Evolutionary conservation across 2,888 invertebrate genomes (phyloP).

Genomic region (Eristalis pertinax): DNA sequence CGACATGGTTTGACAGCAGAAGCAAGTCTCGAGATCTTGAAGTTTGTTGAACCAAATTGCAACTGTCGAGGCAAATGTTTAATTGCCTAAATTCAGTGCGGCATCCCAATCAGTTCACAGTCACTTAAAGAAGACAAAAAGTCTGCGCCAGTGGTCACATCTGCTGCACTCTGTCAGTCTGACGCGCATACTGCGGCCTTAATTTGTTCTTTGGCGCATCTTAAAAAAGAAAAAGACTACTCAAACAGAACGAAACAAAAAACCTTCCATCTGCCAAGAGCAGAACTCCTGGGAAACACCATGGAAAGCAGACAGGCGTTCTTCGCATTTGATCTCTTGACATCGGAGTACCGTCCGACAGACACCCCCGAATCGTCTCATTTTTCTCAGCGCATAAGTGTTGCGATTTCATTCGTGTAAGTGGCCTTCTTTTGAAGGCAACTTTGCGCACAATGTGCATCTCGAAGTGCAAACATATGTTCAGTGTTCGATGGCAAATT

Average conservation of each 20-base stretch:
- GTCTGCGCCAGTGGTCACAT: not conserved
- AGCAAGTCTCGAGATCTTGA: too few relatives aligned
- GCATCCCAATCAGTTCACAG: not conserved
- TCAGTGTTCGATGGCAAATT: conserved; percentile 63
- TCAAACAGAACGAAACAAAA: not conserved
- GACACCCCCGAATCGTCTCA: conserved; percentile 29
- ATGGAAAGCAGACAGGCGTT: not conserved
- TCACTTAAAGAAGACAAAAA: not conserved
- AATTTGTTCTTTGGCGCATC: not conserved
- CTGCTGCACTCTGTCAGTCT: not conserved
- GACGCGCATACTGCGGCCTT: too few relatives aligned
- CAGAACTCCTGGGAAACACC: not conserved
- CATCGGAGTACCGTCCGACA: conserved; percentile 31
- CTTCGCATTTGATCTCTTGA: conserved; percentile 39
- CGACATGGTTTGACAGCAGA: too few relatives aligned
- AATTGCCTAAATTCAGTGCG: too few relatives aligned
- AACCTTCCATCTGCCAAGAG: not conserved
- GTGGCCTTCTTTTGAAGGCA: conserved; percentile 33
- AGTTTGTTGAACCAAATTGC: too few relatives aligned
- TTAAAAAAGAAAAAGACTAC: not conserved
- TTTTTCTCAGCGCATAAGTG: not conserved
- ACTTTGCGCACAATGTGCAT: conserved; percentile 4
- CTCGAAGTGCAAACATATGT: conserved; percentile 69
- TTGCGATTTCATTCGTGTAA: conserved; percentile 15
- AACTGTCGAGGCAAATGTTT: too few relatives aligned